A percentile compares a stretch with the other conserved stretches of the same genome.
These are phyloP conservation scores for Amphibalanus amphitrite DNA, from an alignment of 1,140 invertebrate genomes.

Conservation along the genomic window DNA sequence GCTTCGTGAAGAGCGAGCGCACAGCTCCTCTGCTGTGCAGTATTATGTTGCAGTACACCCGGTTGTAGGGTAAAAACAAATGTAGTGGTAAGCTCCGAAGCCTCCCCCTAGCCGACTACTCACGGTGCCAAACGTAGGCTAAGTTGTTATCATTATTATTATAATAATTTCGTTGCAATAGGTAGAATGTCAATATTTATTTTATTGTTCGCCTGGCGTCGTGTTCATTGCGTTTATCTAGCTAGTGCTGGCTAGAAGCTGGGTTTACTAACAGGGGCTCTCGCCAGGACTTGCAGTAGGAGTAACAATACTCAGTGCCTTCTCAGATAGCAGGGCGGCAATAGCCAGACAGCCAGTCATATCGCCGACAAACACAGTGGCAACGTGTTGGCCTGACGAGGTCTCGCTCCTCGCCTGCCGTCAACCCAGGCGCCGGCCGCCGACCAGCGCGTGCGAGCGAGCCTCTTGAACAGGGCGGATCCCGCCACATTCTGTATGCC, in stretches of 20 bases:
- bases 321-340: background rate
- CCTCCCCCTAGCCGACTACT: background rate
- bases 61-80: background rate
- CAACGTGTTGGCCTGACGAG: too few species aligned
- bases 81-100: background rate
- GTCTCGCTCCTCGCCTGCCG: background rate
- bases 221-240: background rate
- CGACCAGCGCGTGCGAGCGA: too few species aligned
- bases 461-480: background rate
- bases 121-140: background rate
- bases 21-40: background rate
- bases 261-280: background rate
- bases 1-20: too few species aligned
- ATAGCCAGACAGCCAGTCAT: background rate
- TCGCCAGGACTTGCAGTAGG: background rate
- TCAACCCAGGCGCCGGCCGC: too few species aligned
- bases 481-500: background rate
- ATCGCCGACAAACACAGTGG: background rate
- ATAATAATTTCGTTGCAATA: background rate
- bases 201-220: background rate
- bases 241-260: background rate
- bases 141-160: conserved; percentile 1
- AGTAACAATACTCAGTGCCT: conserved; percentile 1
- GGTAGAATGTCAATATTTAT: background rate
- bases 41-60: background rate